Evolutionary conservation across 1,140 invertebrate genomes (phyloP).

Genomic region (Drosophila oshimai): DNA sequence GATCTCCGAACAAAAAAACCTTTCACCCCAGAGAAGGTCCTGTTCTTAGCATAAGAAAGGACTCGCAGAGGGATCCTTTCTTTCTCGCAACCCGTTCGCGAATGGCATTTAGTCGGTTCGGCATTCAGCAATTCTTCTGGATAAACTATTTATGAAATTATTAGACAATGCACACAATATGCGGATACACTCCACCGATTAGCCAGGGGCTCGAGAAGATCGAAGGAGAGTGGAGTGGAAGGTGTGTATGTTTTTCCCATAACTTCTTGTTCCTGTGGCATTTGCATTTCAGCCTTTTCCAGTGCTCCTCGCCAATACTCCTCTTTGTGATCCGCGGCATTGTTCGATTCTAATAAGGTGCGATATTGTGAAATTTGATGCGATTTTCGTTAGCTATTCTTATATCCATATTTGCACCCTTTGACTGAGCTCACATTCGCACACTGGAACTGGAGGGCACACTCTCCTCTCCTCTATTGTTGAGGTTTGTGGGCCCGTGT

Average conservation of each 20-base stretch:
- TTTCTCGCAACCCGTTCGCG: slow-evolving; percentile 39
- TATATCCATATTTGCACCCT: slow-evolving; percentile 50
- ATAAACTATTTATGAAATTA: slow-evolving; percentile 81
- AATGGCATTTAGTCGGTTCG: slow-evolving; percentile 60
- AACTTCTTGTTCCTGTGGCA: slow-evolving; percentile 64
- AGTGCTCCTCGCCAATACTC: slow-evolving; percentile 18
- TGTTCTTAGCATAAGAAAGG: slow-evolving; percentile 63
- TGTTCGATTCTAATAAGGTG: slow-evolving; percentile 80
- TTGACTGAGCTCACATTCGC: slow-evolving; percentile 25
- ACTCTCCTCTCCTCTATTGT: slow-evolving; percentile 55
- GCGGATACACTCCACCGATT: slow-evolving; percentile 73
- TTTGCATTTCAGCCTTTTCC: slow-evolving; percentile 33
- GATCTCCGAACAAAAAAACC: slow-evolving; percentile 5
- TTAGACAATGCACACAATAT: slow-evolving; percentile 73
- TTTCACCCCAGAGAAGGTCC: slow-evolving; percentile 22
- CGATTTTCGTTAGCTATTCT: slow-evolving; percentile 67
- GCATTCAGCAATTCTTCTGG: slow-evolving; percentile 69
- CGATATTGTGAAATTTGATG: slow-evolving; percentile 82
- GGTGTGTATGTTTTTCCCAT: slow-evolving; percentile 81
- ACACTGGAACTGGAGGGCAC: slow-evolving; percentile 26
- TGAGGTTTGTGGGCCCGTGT: slow-evolving; percentile 50
- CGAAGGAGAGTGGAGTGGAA: slow-evolving; percentile 6
- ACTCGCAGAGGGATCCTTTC: slow-evolving; percentile 13
- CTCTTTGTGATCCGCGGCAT: slow-evolving; percentile 33
- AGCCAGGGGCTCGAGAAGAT: slow-evolving; percentile 27